phyloP scores from a whole-genome alignment of 2,797 vertebrate genomes.

The Adelosebastes latens region DNA sequence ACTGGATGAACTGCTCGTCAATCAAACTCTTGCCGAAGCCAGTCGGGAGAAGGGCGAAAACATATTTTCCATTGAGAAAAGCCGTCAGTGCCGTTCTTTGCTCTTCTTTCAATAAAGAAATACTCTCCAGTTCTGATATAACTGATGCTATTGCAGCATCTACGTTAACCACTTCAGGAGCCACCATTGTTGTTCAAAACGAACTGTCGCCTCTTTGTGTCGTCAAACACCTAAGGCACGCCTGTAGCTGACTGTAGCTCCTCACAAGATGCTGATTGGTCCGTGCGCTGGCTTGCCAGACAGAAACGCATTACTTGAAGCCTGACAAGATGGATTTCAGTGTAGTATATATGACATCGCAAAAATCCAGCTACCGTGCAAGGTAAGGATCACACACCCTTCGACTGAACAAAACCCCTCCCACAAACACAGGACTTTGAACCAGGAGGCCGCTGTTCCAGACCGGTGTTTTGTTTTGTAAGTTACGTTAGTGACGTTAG shows the following conservation, averaged over 20 bases:
- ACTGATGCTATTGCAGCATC: too few species aligned
- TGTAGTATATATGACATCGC: not conserved
- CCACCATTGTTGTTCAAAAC: not conserved
- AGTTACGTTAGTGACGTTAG: too few species aligned
- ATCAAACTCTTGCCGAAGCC: not conserved
- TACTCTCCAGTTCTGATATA: not conserved
- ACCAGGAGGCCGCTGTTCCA: too few species aligned
- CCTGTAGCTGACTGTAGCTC: not conserved
- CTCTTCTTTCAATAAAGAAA: not conserved
- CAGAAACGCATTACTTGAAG: not conserved
- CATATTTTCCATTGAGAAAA: not conserved
- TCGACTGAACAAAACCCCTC: too few species aligned
- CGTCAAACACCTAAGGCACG: not conserved
- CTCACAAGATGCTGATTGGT: not conserved
- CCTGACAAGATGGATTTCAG: not conserved
- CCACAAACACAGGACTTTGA: too few species aligned
- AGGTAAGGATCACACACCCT: too few species aligned
- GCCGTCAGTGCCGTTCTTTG: accelerated
- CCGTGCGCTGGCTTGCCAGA: not conserved
- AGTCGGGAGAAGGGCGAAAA: accelerated
- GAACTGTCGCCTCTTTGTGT: not conserved
- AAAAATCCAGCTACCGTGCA: too few species aligned
- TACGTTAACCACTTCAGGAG: too few species aligned
- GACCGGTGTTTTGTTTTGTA: too few species aligned
- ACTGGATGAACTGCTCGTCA: not conserved